Evolutionary conservation across 2,888 invertebrate genomes (phyloP).

Genomic region (Xestia xanthographa): DNA sequence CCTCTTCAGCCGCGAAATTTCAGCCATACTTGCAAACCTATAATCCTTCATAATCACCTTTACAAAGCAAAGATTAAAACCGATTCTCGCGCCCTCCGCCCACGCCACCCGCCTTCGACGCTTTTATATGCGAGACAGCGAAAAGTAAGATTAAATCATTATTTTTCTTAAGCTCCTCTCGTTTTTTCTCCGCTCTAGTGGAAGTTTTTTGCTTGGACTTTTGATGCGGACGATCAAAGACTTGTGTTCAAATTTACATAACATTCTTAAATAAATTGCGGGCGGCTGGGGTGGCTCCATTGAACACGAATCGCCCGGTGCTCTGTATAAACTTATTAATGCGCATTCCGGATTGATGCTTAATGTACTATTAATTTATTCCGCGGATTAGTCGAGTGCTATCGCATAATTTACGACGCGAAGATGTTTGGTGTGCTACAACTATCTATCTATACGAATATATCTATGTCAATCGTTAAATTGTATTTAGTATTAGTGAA

Average conservation of each 20-base stretch:
- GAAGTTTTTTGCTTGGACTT: conserved; percentile 89
- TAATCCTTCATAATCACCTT: conserved; percentile 91
- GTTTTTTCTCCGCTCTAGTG: conserved; percentile 86
- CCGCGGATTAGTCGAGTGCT: conserved; percentile 81
- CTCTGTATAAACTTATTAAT: conserved; percentile 87
- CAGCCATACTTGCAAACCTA: conserved; percentile 91
- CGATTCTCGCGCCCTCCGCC: conserved; percentile 86
- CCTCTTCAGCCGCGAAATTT: conserved; percentile 88
- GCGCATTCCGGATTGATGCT: conserved; percentile 82
- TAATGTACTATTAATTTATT: conserved; percentile 88
- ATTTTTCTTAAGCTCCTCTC: conserved; percentile 90
- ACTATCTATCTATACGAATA: conserved; percentile 1
- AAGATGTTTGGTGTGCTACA: conserved; percentile 53
- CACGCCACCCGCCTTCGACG: conserved; percentile 75
- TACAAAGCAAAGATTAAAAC: conserved; percentile 92
- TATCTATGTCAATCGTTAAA: conserved; percentile 11
- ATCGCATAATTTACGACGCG: conserved; percentile 76
- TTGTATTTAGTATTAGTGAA: conserved; percentile 2
- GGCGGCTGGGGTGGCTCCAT: conserved; percentile 79
- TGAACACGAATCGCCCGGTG: conserved; percentile 75
- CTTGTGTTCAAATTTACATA: conserved; percentile 91
- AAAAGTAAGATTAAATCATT: conserved; percentile 91
- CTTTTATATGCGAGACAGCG: conserved; percentile 90
- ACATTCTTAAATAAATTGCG: conserved; percentile 90
- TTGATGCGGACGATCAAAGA: conserved; percentile 90